Evolutionary conservation across 2,113 vertebrate genomes (phyloP).

Genomic region (Lasiurus borealis): DNA sequence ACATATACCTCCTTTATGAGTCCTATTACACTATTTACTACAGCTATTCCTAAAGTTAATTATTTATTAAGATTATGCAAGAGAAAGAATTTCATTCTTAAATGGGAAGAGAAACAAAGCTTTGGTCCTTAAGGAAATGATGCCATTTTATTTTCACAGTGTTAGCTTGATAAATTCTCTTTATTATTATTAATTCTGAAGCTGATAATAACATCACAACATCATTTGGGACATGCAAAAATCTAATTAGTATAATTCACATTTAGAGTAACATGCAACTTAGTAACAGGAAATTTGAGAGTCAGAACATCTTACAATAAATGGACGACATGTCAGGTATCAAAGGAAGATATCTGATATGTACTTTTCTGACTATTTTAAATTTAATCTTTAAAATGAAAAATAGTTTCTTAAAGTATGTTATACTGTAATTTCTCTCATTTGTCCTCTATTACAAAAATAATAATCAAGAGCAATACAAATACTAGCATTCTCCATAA

Average conservation of each 20-base stretch:
- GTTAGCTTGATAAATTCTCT: slow-evolving; percentile 2
- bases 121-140: slow-evolving; percentile 52
- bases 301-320: slow-evolving; percentile 79
- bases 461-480: slow-evolving; percentile 51
- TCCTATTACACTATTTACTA: background rate
- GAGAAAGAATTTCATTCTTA: slow-evolving; percentile 51
- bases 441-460: slow-evolving; percentile 74
- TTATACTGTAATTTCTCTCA: slow-evolving; percentile 58
- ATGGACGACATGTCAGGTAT: slow-evolving; percentile 77
- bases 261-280: slow-evolving; percentile 83
- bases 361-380: slow-evolving; percentile 50
- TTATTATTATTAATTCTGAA: slow-evolving; percentile 60
- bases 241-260: slow-evolving; percentile 81
- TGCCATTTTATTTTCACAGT: slow-evolving; percentile 50
- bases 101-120: slow-evolving; percentile 55
- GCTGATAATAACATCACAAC: background rate
- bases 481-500: slow-evolving; percentile 74
- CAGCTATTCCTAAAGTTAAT: slow-evolving; percentile 51
- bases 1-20: slow-evolving; percentile 27
- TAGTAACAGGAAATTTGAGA: slow-evolving; percentile 81
- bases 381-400: slow-evolving; percentile 76
- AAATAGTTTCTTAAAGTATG: slow-evolving; percentile 57
- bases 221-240: slow-evolving; percentile 65
- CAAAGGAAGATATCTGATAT: slow-evolving; percentile 71
- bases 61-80: slow-evolving; percentile 61